Base-by-base conservation (phyloP, 1,140 invertebrate genomes). In the Ericerus pela region DNA sequence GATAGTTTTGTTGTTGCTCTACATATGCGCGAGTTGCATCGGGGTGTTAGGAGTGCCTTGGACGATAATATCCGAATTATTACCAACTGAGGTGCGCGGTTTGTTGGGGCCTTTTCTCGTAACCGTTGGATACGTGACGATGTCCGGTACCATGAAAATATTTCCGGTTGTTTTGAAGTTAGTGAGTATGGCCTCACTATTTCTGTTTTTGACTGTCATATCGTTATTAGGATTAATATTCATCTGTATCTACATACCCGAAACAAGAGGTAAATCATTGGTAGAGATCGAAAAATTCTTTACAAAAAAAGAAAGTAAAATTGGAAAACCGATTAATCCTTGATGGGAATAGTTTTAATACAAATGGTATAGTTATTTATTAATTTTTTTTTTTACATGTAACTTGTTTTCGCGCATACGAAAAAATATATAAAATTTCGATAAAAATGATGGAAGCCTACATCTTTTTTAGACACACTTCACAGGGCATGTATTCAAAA, bases 41-140 rank as follows among this genome's bases (percentile, higher is more conserved):
- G 41, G 41, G 2, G 22, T 47, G 20, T 22, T 47, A 24, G 41
- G 41, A 5, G 14, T 47, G 12, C 41, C 41, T 10, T 47, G 41
- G 41, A 47, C 41, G 2, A 47, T 47, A 47, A 47, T 47, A 2
- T 47, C 26, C 20, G 41, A 47, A 47, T 22, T 47, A 47, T 22
- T 47, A 14, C 41, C 41, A 24, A 47, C 41, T 16, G 41, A 47
- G 41, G 14, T 47, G 8, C 22, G 26, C 22, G 41, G 41, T 5
- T 24, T 47, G 2, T 22, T 47, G 41, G 41, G 41, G 26, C 41
- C 41, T 22, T 10, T 47, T 22, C 14, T 47, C 2, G 41, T 47
- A 20, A 24, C 16, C 41, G 2, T 47, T 10, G 41, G 41, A 2
- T 47, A 47, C 20, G 20, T 24, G 8, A 47, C 20, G 10, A 47